Base-by-base conservation (phyloP, 1,140 invertebrate genomes). In the Dufourea novaeangliae region DNA sequence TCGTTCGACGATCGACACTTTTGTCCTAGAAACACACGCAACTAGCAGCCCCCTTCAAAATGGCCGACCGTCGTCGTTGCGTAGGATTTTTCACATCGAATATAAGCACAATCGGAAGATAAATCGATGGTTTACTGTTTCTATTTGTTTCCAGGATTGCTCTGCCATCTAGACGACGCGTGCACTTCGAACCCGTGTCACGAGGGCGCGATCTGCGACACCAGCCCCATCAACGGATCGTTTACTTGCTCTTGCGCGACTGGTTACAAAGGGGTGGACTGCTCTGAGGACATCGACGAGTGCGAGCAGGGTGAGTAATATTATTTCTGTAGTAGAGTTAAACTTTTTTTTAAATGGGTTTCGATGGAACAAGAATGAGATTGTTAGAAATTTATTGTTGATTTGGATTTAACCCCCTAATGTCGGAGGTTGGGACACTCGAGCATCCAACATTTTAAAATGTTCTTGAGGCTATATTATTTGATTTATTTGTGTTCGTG, bases 131-230 rank as follows among this genome's bases (percentile, higher is more conserved):
- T 44, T 52, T 83, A 81, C 46, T 68, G 41, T 79, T 78, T n/a
- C n/a, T n/a, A n/a, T n/a, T n/a, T n/a, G n/a, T n/a, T 82, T 82
- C 56, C 89, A 96, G 97, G 97, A 87, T 92, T 98, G 14, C 94
- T 99, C 1, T 99, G 98, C 86, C 98, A 99, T 89, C 93, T 99
- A 90, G 97, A 99, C 75, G 98, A 99, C 90, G 98, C 98, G 0
- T 99, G 98, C 90, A 97, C 97, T 0, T 98, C 97, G n/a, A 98
- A 98, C 93, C 98, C 98, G 0, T 99, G 98, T 89, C 97, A 98
- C 85, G 95, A 96, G 0, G 97, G 97, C 78, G 97, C 98, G 8
- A 97, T 97, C 80, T 99, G 98, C 88, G 97, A 99, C 90, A 99
- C 98, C 0, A 98, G 97, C 81, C 98, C 98, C 12, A 98, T 99